Conservation (phyloP, 2,113 vertebrate genomes). For the Bos taurus region ARS-UCD2.0 NC_037332.1:118853001-118853500, state of each 20-base stretch:
- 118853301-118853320: background rate
- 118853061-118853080: background rate
- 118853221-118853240: accelerated
- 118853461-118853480: background rate
- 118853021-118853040: background rate
- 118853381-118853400: accelerated
- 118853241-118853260: no score
- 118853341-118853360: accelerated
- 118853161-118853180: accelerated
- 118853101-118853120: accelerated
- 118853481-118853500: accelerated
- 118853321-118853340: background rate
- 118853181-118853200: accelerated
- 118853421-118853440: accelerated
- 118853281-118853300: accelerated
- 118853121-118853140: accelerated
- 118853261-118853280: accelerated
- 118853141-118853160: accelerated
- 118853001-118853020: accelerated
- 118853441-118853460: background rate
- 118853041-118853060: background rate
- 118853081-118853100: accelerated
- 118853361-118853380: accelerated
- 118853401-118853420: accelerated
- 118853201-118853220: accelerated